phyloP scores from a whole-genome alignment of 2,888 invertebrate species.

The Drosophila mimica region DNA sequence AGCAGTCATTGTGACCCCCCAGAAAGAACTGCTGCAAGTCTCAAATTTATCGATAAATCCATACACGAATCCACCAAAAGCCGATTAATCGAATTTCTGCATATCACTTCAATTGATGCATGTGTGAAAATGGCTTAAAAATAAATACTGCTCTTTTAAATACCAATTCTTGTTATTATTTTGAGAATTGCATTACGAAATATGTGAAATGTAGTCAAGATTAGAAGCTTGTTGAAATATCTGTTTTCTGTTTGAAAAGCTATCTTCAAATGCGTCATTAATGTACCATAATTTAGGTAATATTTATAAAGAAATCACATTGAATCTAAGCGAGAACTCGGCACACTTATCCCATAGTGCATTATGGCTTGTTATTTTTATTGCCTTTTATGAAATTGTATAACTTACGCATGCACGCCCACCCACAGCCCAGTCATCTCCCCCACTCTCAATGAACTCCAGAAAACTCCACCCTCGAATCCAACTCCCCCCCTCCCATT shows the following conservation, averaged over 20 bases:
- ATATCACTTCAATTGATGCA: neutral
- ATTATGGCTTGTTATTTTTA: constrained; percentile 54
- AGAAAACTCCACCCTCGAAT: constrained; percentile 2
- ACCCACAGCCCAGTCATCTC: constrained; percentile 22
- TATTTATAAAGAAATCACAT: constrained; percentile 9
- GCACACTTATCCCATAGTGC: constrained; percentile 48
- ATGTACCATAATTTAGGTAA: neutral
- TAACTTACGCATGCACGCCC: constrained; percentile 63
- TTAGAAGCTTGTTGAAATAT: too few relatives aligned
- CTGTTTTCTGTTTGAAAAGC: neutral
- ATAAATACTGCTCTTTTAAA: neutral
- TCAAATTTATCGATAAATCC: constrained; percentile 38
- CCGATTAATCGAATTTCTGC: neutral
- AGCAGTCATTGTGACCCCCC: constrained; percentile 53
- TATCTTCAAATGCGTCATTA: neutral
- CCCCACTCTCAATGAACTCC: constrained; percentile 5
- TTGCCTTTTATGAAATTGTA: constrained; percentile 69
- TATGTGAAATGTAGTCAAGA: too few relatives aligned
- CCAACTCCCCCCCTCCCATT: constrained; percentile 43
- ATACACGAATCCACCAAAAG: neutral
- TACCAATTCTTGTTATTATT: neutral
- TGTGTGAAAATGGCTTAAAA: neutral
- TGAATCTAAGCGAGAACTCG: constrained; percentile 27
- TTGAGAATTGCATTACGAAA: neutral
- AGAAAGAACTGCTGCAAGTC: constrained; percentile 11